Percentiles rank a stretch among this genome's conserved stretches.
These are phyloP conservation scores for Cynoglossus semilaevis DNA, from an alignment of 2,113 vertebrate genomes.

Conservation along the genomic window DNA sequence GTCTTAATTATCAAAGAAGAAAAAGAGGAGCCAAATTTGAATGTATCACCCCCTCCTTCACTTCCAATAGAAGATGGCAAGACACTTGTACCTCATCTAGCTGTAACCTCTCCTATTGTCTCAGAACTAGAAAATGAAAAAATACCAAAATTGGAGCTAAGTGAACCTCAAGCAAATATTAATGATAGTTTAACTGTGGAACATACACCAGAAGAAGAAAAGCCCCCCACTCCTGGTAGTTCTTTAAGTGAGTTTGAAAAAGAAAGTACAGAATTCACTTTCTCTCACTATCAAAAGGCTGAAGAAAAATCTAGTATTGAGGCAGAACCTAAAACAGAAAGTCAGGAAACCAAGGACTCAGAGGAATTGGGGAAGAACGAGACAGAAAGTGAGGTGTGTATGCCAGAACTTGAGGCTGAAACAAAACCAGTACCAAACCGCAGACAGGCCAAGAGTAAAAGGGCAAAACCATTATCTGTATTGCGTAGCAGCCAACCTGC, in stretches of 20 bases:
- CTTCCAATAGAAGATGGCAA: constrained; percentile 65
- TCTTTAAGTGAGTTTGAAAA: constrained; percentile 69
- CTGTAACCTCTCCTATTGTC: constrained; percentile 19
- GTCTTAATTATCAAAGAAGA: constrained; percentile 69
- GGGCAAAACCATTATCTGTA: constrained; percentile 78
- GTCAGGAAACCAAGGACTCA: constrained; percentile 48
- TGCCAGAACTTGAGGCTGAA: constrained; percentile 76
- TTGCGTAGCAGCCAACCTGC: constrained; percentile 66
- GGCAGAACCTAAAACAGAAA: constrained; percentile 63
- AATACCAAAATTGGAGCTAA: constrained; percentile 59
- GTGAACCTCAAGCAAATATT: constrained; percentile 49
- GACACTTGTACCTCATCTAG: constrained; percentile 44
- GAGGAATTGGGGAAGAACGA: constrained; percentile 72
- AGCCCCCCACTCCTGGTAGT: constrained; percentile 82
- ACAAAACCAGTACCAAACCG: constrained; percentile 79
- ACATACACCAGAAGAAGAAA: constrained; percentile 76
- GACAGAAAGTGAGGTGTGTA: constrained; percentile 63
- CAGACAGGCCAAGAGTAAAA: constrained; percentile 89
- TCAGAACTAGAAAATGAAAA: constrained; percentile 60
- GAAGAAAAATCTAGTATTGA: constrained; percentile 74
- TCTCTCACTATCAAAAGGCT: constrained; percentile 63
- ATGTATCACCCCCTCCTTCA: constrained; percentile 43
- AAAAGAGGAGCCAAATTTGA: constrained; percentile 42
- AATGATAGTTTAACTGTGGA: constrained; percentile 65
- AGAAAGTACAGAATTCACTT: constrained; percentile 61